Base-by-base conservation (phyloP, 1,140 invertebrate species). In the Aphidius ervi region DNA sequence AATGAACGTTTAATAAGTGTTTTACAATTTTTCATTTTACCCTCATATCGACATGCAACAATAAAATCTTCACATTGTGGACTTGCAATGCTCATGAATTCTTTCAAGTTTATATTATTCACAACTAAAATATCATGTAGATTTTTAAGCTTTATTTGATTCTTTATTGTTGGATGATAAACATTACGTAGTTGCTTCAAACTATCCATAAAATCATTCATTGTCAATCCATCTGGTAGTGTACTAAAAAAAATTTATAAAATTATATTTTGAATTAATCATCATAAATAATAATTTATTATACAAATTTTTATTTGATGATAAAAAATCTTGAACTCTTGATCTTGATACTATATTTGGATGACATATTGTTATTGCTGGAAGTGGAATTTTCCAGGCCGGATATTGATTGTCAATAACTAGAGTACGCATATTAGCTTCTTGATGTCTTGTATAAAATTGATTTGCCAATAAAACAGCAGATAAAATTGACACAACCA, bases 371-470 rank as follows among this genome's bases (percentile, higher is more conserved):
- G 68, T 69, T 9, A 70, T 39, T 5, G 71, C 63, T 16, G 68
- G 70, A 46, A 70, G 10, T 45, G 54, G 9, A 3, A 68, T 58
- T 49, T 57, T 56, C 42, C 61, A 60, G 6, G 65, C 60, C n/a
- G 70, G 68, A 63, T 59, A 66, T 55, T 71, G 66, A 57, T 63
- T 63, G 5, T 55, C 65, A 6, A 67, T 56, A 6, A 71, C 59
- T 31, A 65, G 47, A 8, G 70, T 71, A 48, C 68, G 64, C 68
- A 67, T 69, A 56, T 63, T 71, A 0, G 59, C 66, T 9, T 59
- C 62, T 57, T 67, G 61, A 59, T 71, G 69, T 56, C 63, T 69
- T 31, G 65, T 63, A 56, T 71, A 71, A 57, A 71, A 71, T 57
- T 64, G 60, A 40, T 61, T 49, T 7, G 70, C 66, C 56, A 71